Conservation (phyloP, 2,888 invertebrate genomes). For the Clusia tigrina region DNA sequence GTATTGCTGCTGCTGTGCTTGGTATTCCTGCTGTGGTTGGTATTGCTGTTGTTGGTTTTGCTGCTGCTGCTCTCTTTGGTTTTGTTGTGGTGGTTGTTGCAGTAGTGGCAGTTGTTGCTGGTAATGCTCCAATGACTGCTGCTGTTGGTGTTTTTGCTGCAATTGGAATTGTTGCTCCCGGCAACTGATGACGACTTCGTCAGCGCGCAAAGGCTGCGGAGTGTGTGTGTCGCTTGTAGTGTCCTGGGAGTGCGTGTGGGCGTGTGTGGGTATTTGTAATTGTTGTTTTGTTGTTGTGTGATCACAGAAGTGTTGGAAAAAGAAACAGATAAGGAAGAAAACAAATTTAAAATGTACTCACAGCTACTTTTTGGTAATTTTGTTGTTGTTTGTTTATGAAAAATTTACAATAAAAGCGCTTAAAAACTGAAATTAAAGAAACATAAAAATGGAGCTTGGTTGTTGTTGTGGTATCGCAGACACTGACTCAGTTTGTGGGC, state of each 20-base stretch:
- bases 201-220: conserved; percentile 43
- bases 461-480: no score
- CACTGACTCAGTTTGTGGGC: not conserved
- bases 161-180: conserved; percentile 31
- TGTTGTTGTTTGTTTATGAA: not conserved
- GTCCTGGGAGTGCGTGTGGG: conserved; percentile 44
- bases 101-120: conserved; percentile 20
- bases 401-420: conserved; percentile 14
- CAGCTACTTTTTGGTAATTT: not conserved
- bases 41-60: no score
- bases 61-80: no score
- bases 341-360: conserved; percentile 22
- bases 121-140: not conserved
- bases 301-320: conserved; percentile 43
- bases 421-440: no score
- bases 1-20: conserved; percentile 39
- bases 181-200: conserved; percentile 56
- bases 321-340: conserved; percentile 43
- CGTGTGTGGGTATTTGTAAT: conserved; percentile 22
- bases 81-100: no score
- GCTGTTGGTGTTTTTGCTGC: conserved; percentile 16
- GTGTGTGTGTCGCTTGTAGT: conserved; percentile 50
- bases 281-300: conserved; percentile 26
- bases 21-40: no score
- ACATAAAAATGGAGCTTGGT: no score